Evolutionary conservation across 2,113 vertebrate species (phyloP).

Genomic region (Boleophthalmus pectinirostris): DNA sequence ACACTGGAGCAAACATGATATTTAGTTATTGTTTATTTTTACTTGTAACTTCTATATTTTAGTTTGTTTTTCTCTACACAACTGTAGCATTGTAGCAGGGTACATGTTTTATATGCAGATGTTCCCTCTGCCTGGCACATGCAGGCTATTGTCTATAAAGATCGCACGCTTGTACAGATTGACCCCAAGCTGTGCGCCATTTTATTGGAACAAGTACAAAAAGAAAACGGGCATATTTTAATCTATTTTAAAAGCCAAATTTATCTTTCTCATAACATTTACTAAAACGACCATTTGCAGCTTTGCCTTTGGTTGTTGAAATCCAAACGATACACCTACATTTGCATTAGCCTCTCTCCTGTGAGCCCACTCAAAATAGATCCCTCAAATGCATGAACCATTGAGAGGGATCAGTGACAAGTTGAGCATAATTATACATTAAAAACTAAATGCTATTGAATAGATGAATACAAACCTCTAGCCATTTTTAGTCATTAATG

Average conservation of each 20-base stretch:
- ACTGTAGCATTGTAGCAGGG: neutral
- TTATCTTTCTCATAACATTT: neutral
- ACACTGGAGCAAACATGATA: no score
- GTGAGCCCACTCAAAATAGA: conserved; percentile 6
- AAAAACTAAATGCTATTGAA: no score
- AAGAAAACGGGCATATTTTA: neutral
- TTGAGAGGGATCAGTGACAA: neutral
- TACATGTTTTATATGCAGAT: conserved; percentile 3
- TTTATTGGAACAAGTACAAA: neutral
- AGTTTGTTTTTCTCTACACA: neutral
- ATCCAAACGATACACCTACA: conserved; percentile 8
- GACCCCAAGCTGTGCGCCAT: neutral
- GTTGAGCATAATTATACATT: neutral
- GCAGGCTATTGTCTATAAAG: conserved; percentile 31
- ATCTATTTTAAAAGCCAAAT: no score
- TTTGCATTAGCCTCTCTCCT: conserved; percentile 1
- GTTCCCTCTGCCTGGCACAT: neutral
- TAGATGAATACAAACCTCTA: no score
- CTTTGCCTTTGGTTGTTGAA: neutral
- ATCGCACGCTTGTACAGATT: conserved; percentile 32
- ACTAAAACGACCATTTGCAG: neutral
- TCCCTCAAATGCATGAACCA: neutral
- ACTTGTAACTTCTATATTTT: neutral
- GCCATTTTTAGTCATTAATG: no score
- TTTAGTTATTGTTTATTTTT: neutral